phyloP scores from a whole-genome alignment of 2,113 vertebrate species.

The Antechinus stuartii region DNA sequence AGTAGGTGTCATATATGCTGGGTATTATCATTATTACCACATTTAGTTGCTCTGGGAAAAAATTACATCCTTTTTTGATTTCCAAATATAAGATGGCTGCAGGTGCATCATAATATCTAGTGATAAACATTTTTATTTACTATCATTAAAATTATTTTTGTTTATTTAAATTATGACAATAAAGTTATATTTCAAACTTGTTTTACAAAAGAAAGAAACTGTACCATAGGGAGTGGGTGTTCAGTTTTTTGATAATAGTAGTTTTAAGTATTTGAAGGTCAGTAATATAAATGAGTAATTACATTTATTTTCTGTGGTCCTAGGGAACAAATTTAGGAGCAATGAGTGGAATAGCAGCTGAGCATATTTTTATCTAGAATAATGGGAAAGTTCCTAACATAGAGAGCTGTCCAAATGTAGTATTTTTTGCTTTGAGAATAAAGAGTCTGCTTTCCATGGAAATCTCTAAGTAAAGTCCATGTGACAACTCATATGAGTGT shows the following conservation, averaged over 20 bases:
- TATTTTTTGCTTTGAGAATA: not conserved
- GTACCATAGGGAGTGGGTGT: not conserved
- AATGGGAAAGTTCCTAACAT: not conserved
- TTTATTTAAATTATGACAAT: not conserved
- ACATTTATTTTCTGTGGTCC: not conserved
- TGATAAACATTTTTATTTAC: not conserved
- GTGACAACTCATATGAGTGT: not conserved
- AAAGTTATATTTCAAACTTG: not conserved
- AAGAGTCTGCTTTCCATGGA: not conserved
- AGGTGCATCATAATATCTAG: not conserved
- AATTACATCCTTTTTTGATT: not conserved
- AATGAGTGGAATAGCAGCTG: not conserved
- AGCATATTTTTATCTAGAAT: not conserved
- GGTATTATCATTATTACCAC: not conserved
- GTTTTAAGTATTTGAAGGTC: not conserved
- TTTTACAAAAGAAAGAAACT: not conserved
- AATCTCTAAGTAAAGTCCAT: not conserved
- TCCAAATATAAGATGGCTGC: not conserved
- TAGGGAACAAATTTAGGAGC: not conserved
- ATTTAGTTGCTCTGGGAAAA: not conserved
- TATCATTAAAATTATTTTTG: not conserved
- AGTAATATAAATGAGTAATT: not conserved
- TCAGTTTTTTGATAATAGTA: not conserved
- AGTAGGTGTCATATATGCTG: not conserved
- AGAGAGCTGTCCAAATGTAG: not conserved